These are phyloP conservation scores for Schizothorax lantsangensis DNA, from an alignment of 2,797 vertebrate species.

Conservation along the genomic window DNA sequence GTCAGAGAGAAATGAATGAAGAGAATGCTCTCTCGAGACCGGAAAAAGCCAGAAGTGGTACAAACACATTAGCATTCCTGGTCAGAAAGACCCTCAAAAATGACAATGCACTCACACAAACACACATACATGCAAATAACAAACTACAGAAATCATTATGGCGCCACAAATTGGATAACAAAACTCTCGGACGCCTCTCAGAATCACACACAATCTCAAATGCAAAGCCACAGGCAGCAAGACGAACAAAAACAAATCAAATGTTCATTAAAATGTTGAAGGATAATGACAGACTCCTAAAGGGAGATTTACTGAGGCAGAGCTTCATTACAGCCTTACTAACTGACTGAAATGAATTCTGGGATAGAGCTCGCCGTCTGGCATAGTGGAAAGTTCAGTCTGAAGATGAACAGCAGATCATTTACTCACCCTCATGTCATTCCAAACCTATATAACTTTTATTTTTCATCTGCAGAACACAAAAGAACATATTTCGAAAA, in stretches of 20 bases:
- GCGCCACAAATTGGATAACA: not conserved
- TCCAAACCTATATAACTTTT: conserved; percentile 2
- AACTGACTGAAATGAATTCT: conserved; percentile 26
- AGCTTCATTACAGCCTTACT: not conserved
- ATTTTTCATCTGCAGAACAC: conserved; percentile 17
- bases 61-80: conserved; percentile 10
- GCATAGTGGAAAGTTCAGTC: not conserved
- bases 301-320: conserved; percentile 11
- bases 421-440: not conserved
- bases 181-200: conserved; percentile 2
- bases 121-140: not conserved
- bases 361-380: not conserved
- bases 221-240: conserved; percentile 17
- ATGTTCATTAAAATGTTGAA: conserved; percentile 42
- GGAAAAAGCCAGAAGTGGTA: not conserved
- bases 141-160: conserved; percentile 1
- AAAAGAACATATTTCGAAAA: conserved; percentile 1
- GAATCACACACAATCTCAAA: conserved; percentile 27
- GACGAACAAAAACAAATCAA: conserved; percentile 48
- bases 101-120: conserved; percentile 1
- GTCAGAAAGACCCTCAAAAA: conserved; percentile 7
- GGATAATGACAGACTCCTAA: conserved; percentile 27
- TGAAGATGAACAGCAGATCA: conserved; percentile 16
- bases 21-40: not conserved
- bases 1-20: not conserved